Base-by-base conservation (phyloP, 2,113 vertebrate species). In the Ivindomyrus marchei region DNA sequence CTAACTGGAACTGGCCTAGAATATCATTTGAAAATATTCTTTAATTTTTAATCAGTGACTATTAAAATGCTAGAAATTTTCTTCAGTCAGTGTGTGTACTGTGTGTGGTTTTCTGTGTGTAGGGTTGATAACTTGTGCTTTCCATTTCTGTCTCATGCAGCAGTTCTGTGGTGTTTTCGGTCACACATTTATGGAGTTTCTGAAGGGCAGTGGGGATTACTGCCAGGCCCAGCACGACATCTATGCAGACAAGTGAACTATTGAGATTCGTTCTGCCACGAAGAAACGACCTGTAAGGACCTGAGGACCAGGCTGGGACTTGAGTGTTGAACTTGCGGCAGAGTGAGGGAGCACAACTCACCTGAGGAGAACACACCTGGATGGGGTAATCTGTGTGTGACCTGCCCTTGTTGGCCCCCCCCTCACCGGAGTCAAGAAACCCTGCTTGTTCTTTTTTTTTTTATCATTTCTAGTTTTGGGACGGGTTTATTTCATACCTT, bases 151-250 rank as follows among this genome's bases (percentile, higher is more conserved):
- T 92, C 91, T 74, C 92, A 92, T 95, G 94, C 97, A 99, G 98
- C 98, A 99, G 98, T 99, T 99, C 98, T 98, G 98, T 99, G 98
- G 98, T 99, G 98, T 99, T 99, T 98, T 99, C 95, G 98, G 98
- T 99, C 98, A 97, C 98, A 99, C 98, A 99, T 99, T 99, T 99
- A 99, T 99, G 98, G 98, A 99, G 98, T 99, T 99, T 99, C 97
- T 99, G 98, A 99, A 99, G 97, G 98, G 97, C 98, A 99, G 98
- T 97, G 98, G 98, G 96, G 98, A 99, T 96, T 99, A 99, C 97
- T 99, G 98, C 98, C 98, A 99, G 98, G 98, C 98, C 96, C 98
- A 99, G 98, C 98, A 99, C 98, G 97, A 96, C 94, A 96, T 98
- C 94, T 98, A 98, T 99, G 98, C 98, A 98, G 98, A 99, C 96